These are phyloP conservation scores for Phyllotreta striolata DNA, from an alignment of 2,888 invertebrate genomes.

Conservation along the genomic window DNA sequence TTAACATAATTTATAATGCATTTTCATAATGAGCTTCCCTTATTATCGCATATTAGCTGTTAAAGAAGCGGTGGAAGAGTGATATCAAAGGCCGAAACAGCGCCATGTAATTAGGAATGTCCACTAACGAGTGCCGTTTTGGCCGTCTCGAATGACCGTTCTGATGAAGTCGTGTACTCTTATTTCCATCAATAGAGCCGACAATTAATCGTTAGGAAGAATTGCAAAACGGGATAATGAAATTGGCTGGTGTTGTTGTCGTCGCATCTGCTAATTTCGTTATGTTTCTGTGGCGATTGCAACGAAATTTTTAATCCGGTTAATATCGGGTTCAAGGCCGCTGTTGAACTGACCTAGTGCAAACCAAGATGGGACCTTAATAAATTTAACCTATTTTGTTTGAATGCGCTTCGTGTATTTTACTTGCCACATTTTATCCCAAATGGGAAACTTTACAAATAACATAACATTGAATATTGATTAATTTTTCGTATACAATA, in stretches of 20 bases:
- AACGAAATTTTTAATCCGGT: slow-evolving; percentile 16
- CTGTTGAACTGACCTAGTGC: slow-evolving; percentile 15
- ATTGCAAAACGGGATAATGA: slow-evolving; percentile 49
- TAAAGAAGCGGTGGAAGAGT: slow-evolving; percentile 38
- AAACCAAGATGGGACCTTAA: background rate
- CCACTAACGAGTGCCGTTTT: slow-evolving; percentile 52
- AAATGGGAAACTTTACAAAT: too few relatives aligned
- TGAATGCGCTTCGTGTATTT: too few relatives aligned
- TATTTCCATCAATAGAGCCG: slow-evolving; percentile 53
- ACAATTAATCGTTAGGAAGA: slow-evolving; percentile 58
- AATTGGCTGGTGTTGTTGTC: slow-evolving; percentile 33
- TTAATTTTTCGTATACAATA: background rate
- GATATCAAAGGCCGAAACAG: slow-evolving; percentile 47
- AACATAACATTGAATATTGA: background rate
- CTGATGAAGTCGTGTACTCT: slow-evolving; percentile 56
- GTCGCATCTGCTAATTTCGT: slow-evolving; percentile 34
- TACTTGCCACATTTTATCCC: too few relatives aligned
- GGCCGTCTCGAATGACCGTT: slow-evolving; percentile 19
- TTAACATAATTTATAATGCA: too few relatives aligned
- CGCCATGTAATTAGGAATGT: slow-evolving; percentile 58
- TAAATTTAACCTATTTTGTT: too few relatives aligned
- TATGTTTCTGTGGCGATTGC: slow-evolving; percentile 6
- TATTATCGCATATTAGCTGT: too few relatives aligned
- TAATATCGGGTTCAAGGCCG: slow-evolving; percentile 21
- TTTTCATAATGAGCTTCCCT: too few relatives aligned